Conservation (phyloP, 2,888 invertebrate species). For the Catonia carolina region DNA sequence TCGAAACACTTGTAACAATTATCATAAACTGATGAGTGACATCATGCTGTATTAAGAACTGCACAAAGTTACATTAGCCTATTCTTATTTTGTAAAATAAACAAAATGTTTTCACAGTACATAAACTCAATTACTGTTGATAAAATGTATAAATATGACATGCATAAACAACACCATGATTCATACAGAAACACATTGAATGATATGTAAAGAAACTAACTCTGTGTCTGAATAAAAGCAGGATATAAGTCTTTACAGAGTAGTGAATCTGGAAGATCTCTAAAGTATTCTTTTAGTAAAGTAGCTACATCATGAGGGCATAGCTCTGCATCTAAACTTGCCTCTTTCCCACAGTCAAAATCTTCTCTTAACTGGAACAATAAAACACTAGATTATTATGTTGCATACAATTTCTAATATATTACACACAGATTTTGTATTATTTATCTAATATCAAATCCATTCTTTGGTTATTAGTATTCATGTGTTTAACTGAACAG, state of each 20-base stretch:
- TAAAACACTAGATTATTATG: background rate
- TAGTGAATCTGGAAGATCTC: conserved; percentile 88
- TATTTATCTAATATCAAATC: background rate
- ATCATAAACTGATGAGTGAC: too few relatives aligned
- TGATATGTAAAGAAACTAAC: conserved; percentile 53
- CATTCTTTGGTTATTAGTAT: too few relatives aligned
- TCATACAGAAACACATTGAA: too few relatives aligned
- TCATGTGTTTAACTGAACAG: too few relatives aligned
- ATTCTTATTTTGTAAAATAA: too few relatives aligned
- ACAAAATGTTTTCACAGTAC: too few relatives aligned
- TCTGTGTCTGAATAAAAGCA: conserved; percentile 85
- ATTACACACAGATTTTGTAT: background rate
- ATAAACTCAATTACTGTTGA: too few relatives aligned
- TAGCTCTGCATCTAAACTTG: conserved; percentile 66
- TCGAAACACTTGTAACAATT: too few relatives aligned
- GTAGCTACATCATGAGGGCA: conserved; percentile 93
- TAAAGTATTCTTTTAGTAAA: conserved; percentile 84
- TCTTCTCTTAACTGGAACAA: conserved; percentile 70
- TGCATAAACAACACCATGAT: too few relatives aligned
- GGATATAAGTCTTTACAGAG: conserved; percentile 83
- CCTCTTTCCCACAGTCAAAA: conserved; percentile 74
- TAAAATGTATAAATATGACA: too few relatives aligned
- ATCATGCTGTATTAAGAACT: too few relatives aligned
- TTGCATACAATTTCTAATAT: background rate
- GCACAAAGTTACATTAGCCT: too few relatives aligned